Conservation (phyloP, 1,140 invertebrate species). For the Anoplolepis gracilipes region DNA sequence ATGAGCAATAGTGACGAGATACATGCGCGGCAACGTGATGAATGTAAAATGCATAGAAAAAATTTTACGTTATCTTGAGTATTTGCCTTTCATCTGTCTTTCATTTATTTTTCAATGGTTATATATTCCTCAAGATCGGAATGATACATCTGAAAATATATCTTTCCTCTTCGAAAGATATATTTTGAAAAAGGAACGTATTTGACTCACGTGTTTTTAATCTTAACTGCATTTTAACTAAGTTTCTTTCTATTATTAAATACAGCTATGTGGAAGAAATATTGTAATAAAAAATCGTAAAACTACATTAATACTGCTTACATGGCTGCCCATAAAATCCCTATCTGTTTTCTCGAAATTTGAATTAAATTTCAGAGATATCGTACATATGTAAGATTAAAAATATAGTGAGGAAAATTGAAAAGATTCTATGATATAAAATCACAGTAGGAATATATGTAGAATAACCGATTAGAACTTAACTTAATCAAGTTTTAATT, state of each 20-base stretch:
- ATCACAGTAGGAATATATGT: neutral
- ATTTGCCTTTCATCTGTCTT: neutral
- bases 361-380: neutral
- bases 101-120: neutral
- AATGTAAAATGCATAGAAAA: slow-evolving; percentile 5
- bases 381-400: slow-evolving; percentile 2
- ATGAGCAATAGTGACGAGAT: slow-evolving; percentile 11
- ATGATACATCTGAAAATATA: slow-evolving; percentile 1
- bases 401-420: neutral
- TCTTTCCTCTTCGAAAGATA: neutral
- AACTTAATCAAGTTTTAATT: slow-evolving; percentile 12
- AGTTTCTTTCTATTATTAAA: slow-evolving; percentile 16
- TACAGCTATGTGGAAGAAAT: slow-evolving; percentile 4
- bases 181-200: neutral
- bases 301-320: neutral
- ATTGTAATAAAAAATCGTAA: neutral
- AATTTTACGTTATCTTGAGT: neutral
- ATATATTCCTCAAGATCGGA: neutral
- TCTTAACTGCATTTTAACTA: neutral
- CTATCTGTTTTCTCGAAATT: slow-evolving; percentile 25
- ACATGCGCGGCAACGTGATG: neutral
- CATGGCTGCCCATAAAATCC: slow-evolving; percentile 9
- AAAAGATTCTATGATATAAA: slow-evolving; percentile 1
- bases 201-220: neutral
- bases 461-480: slow-evolving; percentile 1